Evolutionary conservation across 2,888 invertebrate species (phyloP), one percentile per base, ranked within the genome.

Genomic region (Marronus borbonicus): DNA sequence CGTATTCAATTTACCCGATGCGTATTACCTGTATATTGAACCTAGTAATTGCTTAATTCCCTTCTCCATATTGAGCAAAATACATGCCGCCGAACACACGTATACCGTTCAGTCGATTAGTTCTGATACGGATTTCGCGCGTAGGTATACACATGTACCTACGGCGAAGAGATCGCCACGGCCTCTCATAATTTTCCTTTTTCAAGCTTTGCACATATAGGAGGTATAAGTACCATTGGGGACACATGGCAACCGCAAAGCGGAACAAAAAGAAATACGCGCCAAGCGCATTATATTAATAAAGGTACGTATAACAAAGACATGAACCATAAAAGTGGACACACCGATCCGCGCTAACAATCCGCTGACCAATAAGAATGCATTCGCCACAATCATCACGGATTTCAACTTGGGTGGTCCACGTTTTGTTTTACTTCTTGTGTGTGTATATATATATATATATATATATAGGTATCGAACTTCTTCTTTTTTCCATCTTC

Each of bases 371-470:
- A 87, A 87, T 86, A 83, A 84, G 85, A 83, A 82, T 80, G 82
- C 83, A 81, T 81, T 81, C 81, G 83, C 83, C 83, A 85, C 85
- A 86, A 86, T 87, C 72, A 72, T 72, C 87, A 85, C 86, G 86
- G 84, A 82, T 85, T 58, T 86, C 88, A 84, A 88, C 88, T 88
- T 88, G 88, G 88, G 88, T 88, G 88, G 88, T 87, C 88, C 83
- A 84, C 85, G 87, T 87, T 88, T 88, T 88, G 87, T 88, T 88
- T 88, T 88, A 88, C 87, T 87, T 84, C 85, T 83, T 84, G 80
- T 82, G 81, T 36, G 31, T 36, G 5, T 36, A 5, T 36, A 5
- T 36, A 24, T 0, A 36, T 36, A 36, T 78, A 81, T 36, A 5
- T 36, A 5, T 36, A 24, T 0, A 36, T 36, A 36, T 78, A 81